Evolutionary conservation across 2,113 vertebrate genomes (phyloP).

Genomic region (Forbesichthys agassizii): DNA sequence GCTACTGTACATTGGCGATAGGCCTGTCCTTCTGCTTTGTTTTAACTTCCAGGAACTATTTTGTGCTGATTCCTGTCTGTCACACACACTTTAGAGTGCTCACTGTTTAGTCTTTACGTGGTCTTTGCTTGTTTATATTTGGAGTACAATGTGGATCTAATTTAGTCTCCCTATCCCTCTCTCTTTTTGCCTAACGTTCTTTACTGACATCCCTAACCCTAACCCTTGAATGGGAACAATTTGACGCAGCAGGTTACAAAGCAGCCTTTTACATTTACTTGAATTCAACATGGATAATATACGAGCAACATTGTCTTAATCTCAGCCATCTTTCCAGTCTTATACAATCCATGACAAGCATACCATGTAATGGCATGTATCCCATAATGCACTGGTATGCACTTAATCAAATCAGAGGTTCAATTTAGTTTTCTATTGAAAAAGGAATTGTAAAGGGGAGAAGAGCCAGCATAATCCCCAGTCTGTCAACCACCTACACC

Average conservation of each 20-base stretch:
- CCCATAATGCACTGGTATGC: too few species aligned
- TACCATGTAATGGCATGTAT: too few species aligned
- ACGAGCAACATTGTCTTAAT: too few species aligned
- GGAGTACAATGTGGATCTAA: too few species aligned
- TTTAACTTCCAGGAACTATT: slow-evolving; percentile 13
- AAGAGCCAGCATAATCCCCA: too few species aligned
- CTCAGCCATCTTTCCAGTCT: too few species aligned
- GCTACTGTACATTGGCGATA: slow-evolving; percentile 9
- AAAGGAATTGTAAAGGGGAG: too few species aligned
- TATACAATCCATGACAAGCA: too few species aligned
- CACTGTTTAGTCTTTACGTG: neutral
- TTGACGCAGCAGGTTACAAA: neutral
- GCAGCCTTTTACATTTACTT: neutral
- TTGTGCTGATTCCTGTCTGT: slow-evolving; percentile 11
- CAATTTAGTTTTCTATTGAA: too few species aligned
- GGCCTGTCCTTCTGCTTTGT: neutral
- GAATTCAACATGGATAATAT: too few species aligned
- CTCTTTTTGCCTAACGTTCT: neutral
- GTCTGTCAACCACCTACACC: too few species aligned
- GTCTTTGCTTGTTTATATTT: neutral
- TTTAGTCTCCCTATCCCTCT: neutral
- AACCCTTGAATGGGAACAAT: slow-evolving; percentile 1
- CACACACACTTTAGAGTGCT: neutral
- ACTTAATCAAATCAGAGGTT: too few species aligned
- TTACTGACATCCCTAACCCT: neutral